A percentile compares a stretch with the other conserved stretches of the same genome.
These are phyloP conservation scores for Melanotaenia pygmaea DNA, from an alignment of 2,797 vertebrate species.

Conservation along the genomic window DNA sequence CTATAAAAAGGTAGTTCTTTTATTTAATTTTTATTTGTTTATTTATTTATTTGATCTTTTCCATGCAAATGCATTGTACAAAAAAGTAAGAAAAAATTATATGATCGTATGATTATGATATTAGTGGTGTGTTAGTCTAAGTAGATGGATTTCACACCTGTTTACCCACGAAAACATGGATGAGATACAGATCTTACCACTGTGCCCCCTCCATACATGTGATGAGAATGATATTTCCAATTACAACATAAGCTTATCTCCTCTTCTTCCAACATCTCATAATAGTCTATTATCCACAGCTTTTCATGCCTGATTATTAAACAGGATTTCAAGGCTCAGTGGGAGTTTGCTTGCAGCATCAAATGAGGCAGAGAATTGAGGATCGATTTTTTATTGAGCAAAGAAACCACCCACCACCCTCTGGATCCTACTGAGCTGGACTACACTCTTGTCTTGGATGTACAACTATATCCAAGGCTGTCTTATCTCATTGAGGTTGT, in stretches of 20 bases:
- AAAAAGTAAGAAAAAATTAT: too few species aligned
- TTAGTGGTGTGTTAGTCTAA: background rate
- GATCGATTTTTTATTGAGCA: slow-evolving; percentile 74
- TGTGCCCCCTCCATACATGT: slow-evolving; percentile 42
- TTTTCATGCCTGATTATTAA: slow-evolving; percentile 79
- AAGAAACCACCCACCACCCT: slow-evolving; percentile 48
- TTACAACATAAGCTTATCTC: slow-evolving; percentile 74
- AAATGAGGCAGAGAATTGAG: slow-evolving; percentile 76
- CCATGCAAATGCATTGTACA: too few species aligned
- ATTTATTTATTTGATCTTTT: too few species aligned
- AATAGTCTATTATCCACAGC: slow-evolving; percentile 74
- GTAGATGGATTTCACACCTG: slow-evolving; percentile 25
- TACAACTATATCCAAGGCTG: slow-evolving; percentile 50
- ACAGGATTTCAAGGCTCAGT: slow-evolving; percentile 74
- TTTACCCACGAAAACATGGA: slow-evolving; percentile 34
- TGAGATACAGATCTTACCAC: slow-evolving; percentile 37
- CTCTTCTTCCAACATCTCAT: slow-evolving; percentile 66
- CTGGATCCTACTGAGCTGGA: slow-evolving; percentile 15
- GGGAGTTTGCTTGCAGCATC: slow-evolving; percentile 63
- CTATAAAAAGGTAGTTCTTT: too few species aligned
- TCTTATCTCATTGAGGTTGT: slow-evolving; percentile 45
- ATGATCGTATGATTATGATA: slow-evolving; percentile 14
- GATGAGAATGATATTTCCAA: slow-evolving; percentile 75
- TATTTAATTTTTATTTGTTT: too few species aligned
- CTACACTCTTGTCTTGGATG: slow-evolving; percentile 14